Base-by-base conservation (phyloP, 2,888 invertebrate genomes). In the Orthonevra nobilis region DNA sequence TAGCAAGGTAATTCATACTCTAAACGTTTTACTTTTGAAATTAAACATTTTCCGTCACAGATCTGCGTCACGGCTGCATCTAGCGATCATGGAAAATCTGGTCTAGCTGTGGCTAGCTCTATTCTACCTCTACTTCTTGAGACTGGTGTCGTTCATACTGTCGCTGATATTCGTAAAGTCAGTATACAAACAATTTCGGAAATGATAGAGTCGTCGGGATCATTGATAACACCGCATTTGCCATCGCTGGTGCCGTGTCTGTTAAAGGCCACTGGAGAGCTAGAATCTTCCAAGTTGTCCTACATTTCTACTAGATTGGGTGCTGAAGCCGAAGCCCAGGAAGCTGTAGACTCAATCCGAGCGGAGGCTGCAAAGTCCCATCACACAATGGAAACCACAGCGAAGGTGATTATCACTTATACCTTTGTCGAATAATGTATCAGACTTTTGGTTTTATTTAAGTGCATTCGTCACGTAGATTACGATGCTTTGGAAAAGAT, bases 161-260 rank as follows among this genome's bases (percentile, higher is more conserved):
- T 97, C 0, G 89, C 92, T 2, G 95, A 95, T 88, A 94, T 97
- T 40, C 90, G 96, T 81, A 90, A 92, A 73, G 90, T 97, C 85
- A 95, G 96, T 85, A 90, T 98, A 83, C 93, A 93, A 87, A 96
- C 96, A 2, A 93, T 97, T 36, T 94, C 97, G 0, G 95, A 96
- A 86, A 91, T 97, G 84, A 95, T 97, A 48, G 92, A 93, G 9
- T 92, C 94, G 1, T 96, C 96, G 2, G 95, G 96, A 0, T 90
- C 90, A 2, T 91, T 94, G 58, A 90, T 97, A 9, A 94, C 94
- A 79, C 95, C 96, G 0, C 96, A 96, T 89, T 90, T 97, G 52
- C 91, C 94, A 0, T 91, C 92, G 48, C 89, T 98, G 56, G 94
- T 97, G 81, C 95, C 96, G 0, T 95, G 96, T 5, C 89, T 98